Percentiles rank a stretch among this genome's conserved stretches.
Evolutionary conservation across 2,888 invertebrate species (phyloP).

Genomic region (Phoronis australis): DNA sequence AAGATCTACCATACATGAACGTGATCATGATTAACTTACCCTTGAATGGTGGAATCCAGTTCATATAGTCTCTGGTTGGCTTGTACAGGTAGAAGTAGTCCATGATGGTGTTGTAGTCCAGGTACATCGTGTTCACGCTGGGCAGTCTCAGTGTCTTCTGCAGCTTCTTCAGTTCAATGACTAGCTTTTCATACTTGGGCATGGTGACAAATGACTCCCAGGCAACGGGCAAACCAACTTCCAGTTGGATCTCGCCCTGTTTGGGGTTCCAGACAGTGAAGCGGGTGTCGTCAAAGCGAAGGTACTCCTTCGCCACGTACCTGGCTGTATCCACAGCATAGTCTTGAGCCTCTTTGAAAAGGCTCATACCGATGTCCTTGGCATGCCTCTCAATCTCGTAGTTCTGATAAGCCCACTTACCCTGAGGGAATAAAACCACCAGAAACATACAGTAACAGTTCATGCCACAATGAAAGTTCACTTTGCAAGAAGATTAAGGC

Average conservation of each 20-base stretch:
- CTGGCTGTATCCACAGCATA: no score
- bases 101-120: conserved; percentile 65
- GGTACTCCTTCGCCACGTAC: conserved; percentile 14
- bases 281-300: conserved; percentile 34
- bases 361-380: conserved; percentile 13
- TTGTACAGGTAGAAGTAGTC: conserved; percentile 72
- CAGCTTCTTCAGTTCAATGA: conserved; percentile 9
- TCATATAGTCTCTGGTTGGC: conserved; percentile 68
- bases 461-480: no score
- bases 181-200: conserved; percentile 14
- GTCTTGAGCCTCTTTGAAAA: conserved; percentile 15
- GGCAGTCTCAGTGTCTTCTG: conserved; percentile 1
- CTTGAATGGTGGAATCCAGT: conserved; percentile 81
- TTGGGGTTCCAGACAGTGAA: conserved; percentile 38
- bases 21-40: conserved; percentile 57
- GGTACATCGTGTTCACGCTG: background rate
- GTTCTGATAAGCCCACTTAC: conserved; percentile 26
- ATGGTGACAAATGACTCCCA: conserved; percentile 27
- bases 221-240: conserved; percentile 32
- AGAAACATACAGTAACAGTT: no score
- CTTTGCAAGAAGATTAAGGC: no score
- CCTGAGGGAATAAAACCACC: conserved; percentile 19
- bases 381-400: conserved; percentile 25
- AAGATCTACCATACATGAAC: no score
- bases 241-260: conserved; percentile 39